Base-by-base conservation (phyloP, 1,140 invertebrate genomes). In the Diabrotica virgifera region DNA sequence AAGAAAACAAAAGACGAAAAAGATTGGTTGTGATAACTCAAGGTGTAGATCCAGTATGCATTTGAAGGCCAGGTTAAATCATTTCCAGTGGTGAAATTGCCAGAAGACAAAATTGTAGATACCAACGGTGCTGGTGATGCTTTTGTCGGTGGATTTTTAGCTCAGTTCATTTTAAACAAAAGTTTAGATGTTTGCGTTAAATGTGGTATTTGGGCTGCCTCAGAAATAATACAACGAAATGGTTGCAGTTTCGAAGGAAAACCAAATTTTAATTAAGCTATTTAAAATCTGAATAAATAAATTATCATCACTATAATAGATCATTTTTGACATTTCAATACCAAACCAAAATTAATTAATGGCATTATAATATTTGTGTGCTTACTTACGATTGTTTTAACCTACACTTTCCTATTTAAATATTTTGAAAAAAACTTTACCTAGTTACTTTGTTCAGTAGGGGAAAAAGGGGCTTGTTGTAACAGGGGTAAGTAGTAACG, bases 71-170 rank as follows among this genome's bases (percentile, higher is more conserved):
- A 81, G 70, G 82, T 96, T 0, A 85, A 77, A 24, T 87, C 94
- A 75, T 95, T 89, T 77, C 88, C 91, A 0, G 91, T 95, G 0
- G 80, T 77, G 3, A 78, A 77, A 60, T 76, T 99, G n/a, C 78
- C 85, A 6, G 72, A 83, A 59, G 88, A 93, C 59, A 84, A 96
- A 76, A 88, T 99, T 60, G 87, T 98, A 5, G 97, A 99, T 79
- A 98, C 97, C 0, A 99, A 99, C 85, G 97, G 96, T 54, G 97
- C 97, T 72, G 97, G 97, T 36, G 97, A 99, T 85, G 96, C 97
- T 11, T 99, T 99, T 83, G 92, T 94, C 70, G 97, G 97, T 76
- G 97, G 94, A 13, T 99, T 98, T 78, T 79, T 99, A 10, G 85
- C 95, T 8, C 93, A 97, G 80, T 88, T 92, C 73, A 86, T 98